phyloP scores from a whole-genome alignment of 2,113 vertebrate species.

The Bufo bufo region DNA sequence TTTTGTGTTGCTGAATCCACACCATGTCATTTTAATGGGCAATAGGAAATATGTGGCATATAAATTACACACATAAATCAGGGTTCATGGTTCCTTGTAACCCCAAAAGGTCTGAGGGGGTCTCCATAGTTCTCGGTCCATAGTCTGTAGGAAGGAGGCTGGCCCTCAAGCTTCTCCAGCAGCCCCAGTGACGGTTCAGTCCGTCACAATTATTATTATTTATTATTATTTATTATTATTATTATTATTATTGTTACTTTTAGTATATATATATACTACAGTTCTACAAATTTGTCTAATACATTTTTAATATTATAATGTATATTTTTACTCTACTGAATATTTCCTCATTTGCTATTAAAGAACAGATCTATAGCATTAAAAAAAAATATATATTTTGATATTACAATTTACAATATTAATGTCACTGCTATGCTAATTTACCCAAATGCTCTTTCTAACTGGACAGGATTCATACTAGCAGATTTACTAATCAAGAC shows the following conservation, averaged over 20 bases:
- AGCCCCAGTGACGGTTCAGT: too few species aligned
- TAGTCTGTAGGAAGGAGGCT: too few species aligned
- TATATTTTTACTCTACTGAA: neutral
- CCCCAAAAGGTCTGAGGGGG: too few species aligned
- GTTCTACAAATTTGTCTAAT: too few species aligned
- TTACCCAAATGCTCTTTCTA: neutral
- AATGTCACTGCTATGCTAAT: neutral
- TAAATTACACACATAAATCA: too few species aligned
- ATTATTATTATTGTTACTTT: neutral
- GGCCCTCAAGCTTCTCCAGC: too few species aligned
- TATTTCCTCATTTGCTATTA: neutral
- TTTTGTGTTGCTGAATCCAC: too few species aligned
- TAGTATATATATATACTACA: neutral
- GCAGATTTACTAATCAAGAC: conserved; percentile 26
- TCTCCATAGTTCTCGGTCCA: too few species aligned
- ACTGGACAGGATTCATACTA: neutral
- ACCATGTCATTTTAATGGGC: too few species aligned
- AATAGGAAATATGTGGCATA: too few species aligned
- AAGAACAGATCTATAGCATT: neutral
- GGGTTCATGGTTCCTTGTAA: too few species aligned
- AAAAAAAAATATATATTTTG: neutral
- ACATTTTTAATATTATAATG: neutral
- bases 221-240: neutral
- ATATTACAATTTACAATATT: neutral
- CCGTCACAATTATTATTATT: too few species aligned